Evolutionary conservation across 1,140 invertebrate genomes (phyloP).

Genomic region (Belonocnema kinseyi): DNA sequence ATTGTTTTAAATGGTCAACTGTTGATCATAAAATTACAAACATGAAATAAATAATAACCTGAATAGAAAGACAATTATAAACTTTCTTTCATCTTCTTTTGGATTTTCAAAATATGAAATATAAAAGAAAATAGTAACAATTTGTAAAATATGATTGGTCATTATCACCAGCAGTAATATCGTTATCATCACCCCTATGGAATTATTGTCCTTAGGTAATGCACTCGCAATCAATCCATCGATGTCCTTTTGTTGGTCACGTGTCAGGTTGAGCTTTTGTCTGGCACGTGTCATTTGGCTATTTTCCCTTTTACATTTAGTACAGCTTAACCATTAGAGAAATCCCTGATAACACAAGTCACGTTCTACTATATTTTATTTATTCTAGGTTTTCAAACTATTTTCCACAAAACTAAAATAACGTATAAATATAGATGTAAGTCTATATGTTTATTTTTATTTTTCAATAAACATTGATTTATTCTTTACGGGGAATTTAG

Average conservation of each 20-base stretch:
- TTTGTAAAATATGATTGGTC: neutral
- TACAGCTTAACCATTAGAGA: neutral
- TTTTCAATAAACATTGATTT: no score
- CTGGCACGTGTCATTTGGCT: constrained; percentile 69
- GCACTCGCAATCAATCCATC: constrained; percentile 30
- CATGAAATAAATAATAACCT: no score
- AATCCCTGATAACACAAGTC: neutral
- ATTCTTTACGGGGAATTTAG: no score
- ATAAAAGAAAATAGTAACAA: neutral
- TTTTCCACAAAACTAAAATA: no score
- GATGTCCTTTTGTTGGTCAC: constrained; percentile 51
- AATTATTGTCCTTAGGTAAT: constrained; percentile 20
- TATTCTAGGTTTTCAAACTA: no score
- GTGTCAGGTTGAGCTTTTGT: constrained; percentile 66
- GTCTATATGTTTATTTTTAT: no score
- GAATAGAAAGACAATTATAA: no score
- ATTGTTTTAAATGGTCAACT: no score
- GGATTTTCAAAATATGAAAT: neutral
- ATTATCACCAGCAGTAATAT: neutral
- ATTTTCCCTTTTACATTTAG: constrained; percentile 33
- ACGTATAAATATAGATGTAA: no score
- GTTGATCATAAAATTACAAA: no score
- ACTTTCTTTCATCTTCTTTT: neutral
- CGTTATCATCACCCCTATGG: constrained; percentile 7
- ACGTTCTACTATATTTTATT: neutral